Evolutionary conservation across 2,797 vertebrate species (phyloP), one percentile per base, ranked within the genome.

Genomic region (Ceyx erithaca): DNA sequence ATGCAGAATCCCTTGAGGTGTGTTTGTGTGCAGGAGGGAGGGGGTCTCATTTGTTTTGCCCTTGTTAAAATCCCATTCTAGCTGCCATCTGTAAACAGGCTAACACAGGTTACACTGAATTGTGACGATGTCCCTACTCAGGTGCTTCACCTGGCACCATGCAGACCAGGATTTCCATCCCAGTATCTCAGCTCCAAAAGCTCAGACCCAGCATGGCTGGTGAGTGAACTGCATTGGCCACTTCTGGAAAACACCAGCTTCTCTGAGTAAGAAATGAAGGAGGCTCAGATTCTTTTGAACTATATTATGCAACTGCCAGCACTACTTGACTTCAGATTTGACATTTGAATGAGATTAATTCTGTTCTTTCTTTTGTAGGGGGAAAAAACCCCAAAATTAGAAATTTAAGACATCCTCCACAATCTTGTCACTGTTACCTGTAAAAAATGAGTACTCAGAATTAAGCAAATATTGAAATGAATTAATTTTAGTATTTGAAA

Each of bases 101-200:
- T 46, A 35, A 16, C 2, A 28, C 6, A 41, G 48, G 21, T 41
- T 57, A 51, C 23, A 6, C 14, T 9, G 59, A 17, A 21, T 3
- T 23, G 37, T 26, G 51, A 4, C 2, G 31, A 20, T 1, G 9
- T 41, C 31, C 26, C 48, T 41, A 1, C 57, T 46, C 12, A 1
- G 0, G 1, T 2, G 13, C 31, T 8, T 30, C 51, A 7, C 6
- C 26, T 12, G 11, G 23, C 57, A 15, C 45, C 17, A 12, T 1
- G 1, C 35, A 49, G 20, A 61, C 28, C 21, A 4, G 1, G 4
- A 21, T 9, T n/a, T 46, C 41, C 49, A 58, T 9, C 28, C 28
- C 51, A 25, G 30, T 16, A 46, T 7, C 35, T 20, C 52, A 45
- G 28, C 58, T 61, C 48, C 22, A 52, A 57, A 51, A 33, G 19